Evolutionary conservation across 1,140 invertebrate genomes (phyloP).

Genomic region (Trachymyrmex septentrionalis): DNA sequence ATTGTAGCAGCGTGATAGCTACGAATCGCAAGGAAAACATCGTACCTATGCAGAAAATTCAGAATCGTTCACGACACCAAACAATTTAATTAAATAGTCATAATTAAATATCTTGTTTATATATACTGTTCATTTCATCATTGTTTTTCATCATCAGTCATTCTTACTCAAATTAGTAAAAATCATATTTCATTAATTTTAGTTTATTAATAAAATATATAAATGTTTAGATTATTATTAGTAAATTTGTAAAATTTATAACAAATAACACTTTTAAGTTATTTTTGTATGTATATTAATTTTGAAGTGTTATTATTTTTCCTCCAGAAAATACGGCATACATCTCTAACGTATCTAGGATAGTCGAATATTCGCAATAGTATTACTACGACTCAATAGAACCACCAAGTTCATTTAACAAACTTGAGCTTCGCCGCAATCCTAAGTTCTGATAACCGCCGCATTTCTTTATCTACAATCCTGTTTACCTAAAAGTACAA

Average conservation of each 20-base stretch:
- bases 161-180: background rate
- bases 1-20: background rate
- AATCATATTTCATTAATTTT: background rate
- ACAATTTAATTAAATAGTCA: background rate
- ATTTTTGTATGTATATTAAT: background rate
- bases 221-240: background rate
- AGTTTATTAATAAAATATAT: background rate
- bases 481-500: conserved; percentile 8
- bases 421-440: conserved; percentile 38
- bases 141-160: too few relatives aligned
- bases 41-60: background rate
- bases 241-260: background rate
- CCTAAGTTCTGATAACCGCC: conserved; percentile 20
- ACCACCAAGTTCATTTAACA: conserved; percentile 17
- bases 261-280: background rate
- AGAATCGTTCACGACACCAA: background rate
- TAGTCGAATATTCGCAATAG: conserved; percentile 21
- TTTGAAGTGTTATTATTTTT: background rate
- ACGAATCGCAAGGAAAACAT: conserved; percentile 8
- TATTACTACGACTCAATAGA: conserved; percentile 21
- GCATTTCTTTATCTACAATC: conserved; percentile 26
- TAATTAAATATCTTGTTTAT: background rate
- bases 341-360: background rate
- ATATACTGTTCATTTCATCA: background rate
- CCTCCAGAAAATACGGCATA: background rate